phyloP scores from a whole-genome alignment of 2,113 vertebrate species.

The Dipodomys stephensi region DNA sequence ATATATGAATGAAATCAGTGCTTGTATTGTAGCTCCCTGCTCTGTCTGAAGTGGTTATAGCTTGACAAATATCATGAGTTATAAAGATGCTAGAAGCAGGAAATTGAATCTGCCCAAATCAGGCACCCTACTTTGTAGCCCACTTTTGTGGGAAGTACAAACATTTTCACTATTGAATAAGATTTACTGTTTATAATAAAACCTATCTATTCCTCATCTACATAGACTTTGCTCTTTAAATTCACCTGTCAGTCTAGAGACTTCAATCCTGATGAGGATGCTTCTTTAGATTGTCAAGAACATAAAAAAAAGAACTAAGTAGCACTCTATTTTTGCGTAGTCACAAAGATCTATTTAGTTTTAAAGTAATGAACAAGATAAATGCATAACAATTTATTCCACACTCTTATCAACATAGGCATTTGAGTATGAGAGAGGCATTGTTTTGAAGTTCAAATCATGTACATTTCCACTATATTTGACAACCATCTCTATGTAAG shows the following conservation, averaged over 20 bases:
- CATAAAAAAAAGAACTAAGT: background rate
- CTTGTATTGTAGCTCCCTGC: background rate
- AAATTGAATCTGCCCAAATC: background rate
- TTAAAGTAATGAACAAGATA: background rate
- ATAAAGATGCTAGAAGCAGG: background rate
- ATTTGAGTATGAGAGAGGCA: background rate
- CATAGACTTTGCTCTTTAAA: background rate
- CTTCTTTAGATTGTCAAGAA: background rate
- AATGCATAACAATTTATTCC: background rate
- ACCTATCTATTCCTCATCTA: background rate
- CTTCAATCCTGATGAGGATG: background rate
- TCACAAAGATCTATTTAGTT: background rate
- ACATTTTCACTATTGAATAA: slow-evolving; percentile 13
- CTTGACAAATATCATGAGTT: background rate
- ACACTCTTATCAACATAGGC: no score
- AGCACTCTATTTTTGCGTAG: background rate
- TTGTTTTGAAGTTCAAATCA: background rate
- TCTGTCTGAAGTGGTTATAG: background rate
- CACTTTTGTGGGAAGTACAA: background rate
- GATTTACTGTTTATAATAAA: slow-evolving; percentile 17
- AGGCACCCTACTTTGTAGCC: background rate
- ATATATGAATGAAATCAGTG: background rate
- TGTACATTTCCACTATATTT: background rate
- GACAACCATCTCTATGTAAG: background rate
- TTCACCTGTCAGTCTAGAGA: background rate